Percentiles rank a stretch among this genome's conserved stretches.
These are phyloP conservation scores for Synanthedon formicaeformis DNA, from an alignment of 2,888 invertebrate species.

Conservation along the genomic window DNA sequence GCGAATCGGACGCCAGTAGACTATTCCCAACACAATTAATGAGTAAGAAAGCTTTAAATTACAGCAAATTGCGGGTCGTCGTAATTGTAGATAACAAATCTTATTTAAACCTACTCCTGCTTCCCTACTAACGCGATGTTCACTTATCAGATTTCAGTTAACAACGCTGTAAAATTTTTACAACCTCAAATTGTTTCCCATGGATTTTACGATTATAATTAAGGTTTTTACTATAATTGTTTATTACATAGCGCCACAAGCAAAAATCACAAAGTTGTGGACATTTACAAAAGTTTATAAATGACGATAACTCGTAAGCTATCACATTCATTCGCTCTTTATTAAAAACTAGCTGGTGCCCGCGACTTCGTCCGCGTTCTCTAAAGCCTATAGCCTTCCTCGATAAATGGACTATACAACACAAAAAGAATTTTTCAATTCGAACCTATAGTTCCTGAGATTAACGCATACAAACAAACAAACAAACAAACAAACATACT, in stretches of 20 bases:
- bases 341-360: no score
- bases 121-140: neutral
- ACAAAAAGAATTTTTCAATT: no score
- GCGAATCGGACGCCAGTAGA: slow-evolving; percentile 1
- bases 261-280: no score
- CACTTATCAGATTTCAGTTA: neutral
- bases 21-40: slow-evolving; percentile 19
- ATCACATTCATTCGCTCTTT: no score
- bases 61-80: slow-evolving; percentile 21
- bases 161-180: neutral
- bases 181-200: neutral
- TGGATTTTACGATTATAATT: neutral
- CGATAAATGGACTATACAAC: no score
- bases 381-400: no score
- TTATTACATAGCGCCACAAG: neutral
- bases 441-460: no score
- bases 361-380: no score
- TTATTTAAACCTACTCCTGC: slow-evolving; percentile 2
- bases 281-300: no score
- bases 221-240: neutral
- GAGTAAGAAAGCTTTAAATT: slow-evolving; percentile 24
- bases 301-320: no score
- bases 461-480: no score
- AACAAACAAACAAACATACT: no score
- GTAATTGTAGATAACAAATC: slow-evolving; percentile 22